Evolutionary conservation across 2,888 invertebrate species (phyloP).

Genomic region (Oscheius myriophilus): DNA sequence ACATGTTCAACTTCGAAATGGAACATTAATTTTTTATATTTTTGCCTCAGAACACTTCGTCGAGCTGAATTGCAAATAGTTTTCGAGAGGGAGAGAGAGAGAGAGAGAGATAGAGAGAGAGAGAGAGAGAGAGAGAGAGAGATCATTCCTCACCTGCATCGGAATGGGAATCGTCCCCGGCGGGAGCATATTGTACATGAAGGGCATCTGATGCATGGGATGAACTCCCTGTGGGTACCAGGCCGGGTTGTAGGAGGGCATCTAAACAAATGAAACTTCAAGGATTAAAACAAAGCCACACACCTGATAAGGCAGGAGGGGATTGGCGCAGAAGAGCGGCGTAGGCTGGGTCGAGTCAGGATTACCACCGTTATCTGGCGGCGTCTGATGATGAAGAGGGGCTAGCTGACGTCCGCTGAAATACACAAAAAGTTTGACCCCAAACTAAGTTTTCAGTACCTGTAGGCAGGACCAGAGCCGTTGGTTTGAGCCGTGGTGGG

Average conservation of each 20-base stretch:
- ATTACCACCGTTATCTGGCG: neutral
- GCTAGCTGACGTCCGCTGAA: neutral
- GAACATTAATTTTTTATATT: no score
- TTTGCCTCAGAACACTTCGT: no score
- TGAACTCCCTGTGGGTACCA: neutral
- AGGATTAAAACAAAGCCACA: neutral
- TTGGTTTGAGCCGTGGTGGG: no score
- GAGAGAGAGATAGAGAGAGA: no score
- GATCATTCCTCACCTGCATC: neutral
- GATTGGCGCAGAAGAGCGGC: constrained; percentile 14
- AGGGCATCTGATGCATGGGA: constrained; percentile 8
- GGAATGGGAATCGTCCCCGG: constrained; percentile 26
- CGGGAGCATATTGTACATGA: constrained; percentile 18
- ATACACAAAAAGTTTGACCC: neutral
- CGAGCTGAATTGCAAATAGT: no score
- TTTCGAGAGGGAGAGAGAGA: no score
- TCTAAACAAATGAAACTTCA: neutral
- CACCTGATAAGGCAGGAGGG: constrained; percentile 18
- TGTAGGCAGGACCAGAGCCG: no score
- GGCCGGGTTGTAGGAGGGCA: constrained; percentile 4
- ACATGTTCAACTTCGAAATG: no score
- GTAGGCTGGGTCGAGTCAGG: no score
- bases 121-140: no score
- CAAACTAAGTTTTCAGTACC: no score
- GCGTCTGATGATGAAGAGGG: constrained; percentile 5